Evolutionary conservation across 2,888 invertebrate species (phyloP), one percentile per base, ranked within the genome.

Genomic region (Microctonus brassicae): DNA sequence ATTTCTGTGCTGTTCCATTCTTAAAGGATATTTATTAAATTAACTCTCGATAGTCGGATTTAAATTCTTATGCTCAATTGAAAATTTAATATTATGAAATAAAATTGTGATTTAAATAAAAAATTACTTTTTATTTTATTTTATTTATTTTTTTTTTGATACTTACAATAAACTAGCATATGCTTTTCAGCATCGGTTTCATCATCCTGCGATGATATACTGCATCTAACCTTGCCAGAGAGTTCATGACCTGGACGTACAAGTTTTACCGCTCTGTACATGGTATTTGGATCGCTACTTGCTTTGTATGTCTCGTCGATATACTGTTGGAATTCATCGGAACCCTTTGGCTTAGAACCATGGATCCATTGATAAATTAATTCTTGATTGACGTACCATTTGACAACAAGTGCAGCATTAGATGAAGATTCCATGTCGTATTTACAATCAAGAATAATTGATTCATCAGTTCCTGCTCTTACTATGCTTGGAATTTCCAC

Each of bases 361-460:
- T 93, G 92, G 73, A 94, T 94, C 94, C 94, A 95, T 84, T 94
- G 94, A 86, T 94, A 95, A n/a, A 94, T 92, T 0, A 92, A 90
- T 62, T 91, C 90, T 0, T 90, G 89, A 74, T 89, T 90, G 80
- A 92, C 91, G 85, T 91, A 94, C 94, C 95, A 94, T 85, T 94
- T 94, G 9, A 94, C 92, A 2, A 94, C 93, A 22, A 95, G 88
- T 0, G 93, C 93, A 0, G 90, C 90, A 76, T 92, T 85, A 62
- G 84, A 79, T 77, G 83, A 75, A 84, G 92, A 79, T 91, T 91
- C 57, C 89, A 90, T 13, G 90, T 90, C 88, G 77, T 93, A 94
- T 80, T 94, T 92, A 81, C 94, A 95, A 86, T 95, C 94, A 74
- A 95, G 88, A 1, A 93, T 89, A 47, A 91, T 89, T 3, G 91